Conservation (phyloP, 1,140 invertebrate genomes). For the Sinonovacula constricta region DNA sequence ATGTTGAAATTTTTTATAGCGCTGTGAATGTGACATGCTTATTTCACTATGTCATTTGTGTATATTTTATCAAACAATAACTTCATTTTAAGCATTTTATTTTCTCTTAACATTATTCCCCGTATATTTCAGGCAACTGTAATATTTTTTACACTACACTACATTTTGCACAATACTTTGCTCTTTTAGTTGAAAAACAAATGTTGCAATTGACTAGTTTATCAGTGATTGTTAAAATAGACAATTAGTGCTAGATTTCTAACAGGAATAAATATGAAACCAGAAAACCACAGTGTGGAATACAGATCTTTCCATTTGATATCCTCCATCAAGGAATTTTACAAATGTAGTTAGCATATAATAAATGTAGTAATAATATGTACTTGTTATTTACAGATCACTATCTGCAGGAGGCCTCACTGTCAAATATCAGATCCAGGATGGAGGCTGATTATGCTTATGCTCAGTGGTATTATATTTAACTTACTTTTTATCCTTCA, state of each 20-base stretch:
- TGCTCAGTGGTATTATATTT: too few relatives aligned
- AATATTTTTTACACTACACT: too few relatives aligned
- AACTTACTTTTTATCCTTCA: too few relatives aligned
- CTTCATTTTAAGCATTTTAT: too few relatives aligned
- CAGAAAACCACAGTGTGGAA: too few relatives aligned
- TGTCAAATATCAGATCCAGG: slow-evolving; percentile 31
- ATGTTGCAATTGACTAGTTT: not conserved
- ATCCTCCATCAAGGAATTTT: too few relatives aligned
- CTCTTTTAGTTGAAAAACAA: too few relatives aligned
- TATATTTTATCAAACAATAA: too few relatives aligned
- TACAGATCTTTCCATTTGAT: too few relatives aligned
- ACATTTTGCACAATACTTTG: too few relatives aligned
- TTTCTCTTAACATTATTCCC: not conserved
- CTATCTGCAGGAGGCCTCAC: slow-evolving; percentile 35
- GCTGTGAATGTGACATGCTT: not conserved
- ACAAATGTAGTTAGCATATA: too few relatives aligned
- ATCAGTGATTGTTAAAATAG: not conserved
- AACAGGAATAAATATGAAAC: not conserved
- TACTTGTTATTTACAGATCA: slow-evolving; percentile 53
- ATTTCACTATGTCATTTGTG: not conserved
- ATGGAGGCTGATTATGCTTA: slow-evolving; percentile 54
- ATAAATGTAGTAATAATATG: too few relatives aligned
- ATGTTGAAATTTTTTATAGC: not conserved
- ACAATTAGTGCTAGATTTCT: not conserved
- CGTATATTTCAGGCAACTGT: not conserved